Percentiles rank a stretch among this genome's conserved stretches.
phyloP scores from a whole-genome alignment of 23 tunicate species.

The Styela plicata region DNA sequence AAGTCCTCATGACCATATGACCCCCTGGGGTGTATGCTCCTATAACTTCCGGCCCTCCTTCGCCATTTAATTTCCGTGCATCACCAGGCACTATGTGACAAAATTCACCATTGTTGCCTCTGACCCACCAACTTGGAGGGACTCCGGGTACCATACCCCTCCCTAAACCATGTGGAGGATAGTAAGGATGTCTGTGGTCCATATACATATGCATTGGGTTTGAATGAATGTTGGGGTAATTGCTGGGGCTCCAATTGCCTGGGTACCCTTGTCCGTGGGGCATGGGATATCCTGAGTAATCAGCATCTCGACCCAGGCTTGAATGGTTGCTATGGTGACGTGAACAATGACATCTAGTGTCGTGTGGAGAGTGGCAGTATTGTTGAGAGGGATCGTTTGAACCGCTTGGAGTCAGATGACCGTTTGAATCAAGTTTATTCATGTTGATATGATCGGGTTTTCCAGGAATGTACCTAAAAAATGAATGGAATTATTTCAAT shows the following conservation, averaged over 20 bases:
- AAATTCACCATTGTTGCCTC: conserved; percentile 23
- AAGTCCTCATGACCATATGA: conserved; percentile 23
- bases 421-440: conserved; percentile 2
- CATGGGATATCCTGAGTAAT: conserved; percentile 5
- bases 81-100: conserved; percentile 29
- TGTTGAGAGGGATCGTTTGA: not conserved
- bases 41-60: not conserved
- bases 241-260: not conserved
- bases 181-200: conserved; percentile 26
- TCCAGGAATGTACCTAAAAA: not conserved
- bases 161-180: conserved; percentile 4
- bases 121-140: conserved; percentile 17
- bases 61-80: conserved; percentile 4
- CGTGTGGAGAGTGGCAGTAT: conserved; percentile 18
- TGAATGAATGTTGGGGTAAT: conserved; percentile 4
- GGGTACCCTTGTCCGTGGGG: conserved; percentile 6
- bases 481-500: too few relatives aligned
- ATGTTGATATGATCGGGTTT: conserved; percentile 1
- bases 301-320: conserved; percentile 24
- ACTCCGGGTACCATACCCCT: not conserved
- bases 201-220: conserved; percentile 19
- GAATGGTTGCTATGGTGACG: conserved; percentile 37
- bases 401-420: conserved; percentile 7
- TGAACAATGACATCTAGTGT: conserved; percentile 29
- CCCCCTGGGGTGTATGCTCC: not conserved